Evolutionary conservation across 2,113 vertebrate species (phyloP).

Genomic region (Mobula hypostoma): DNA sequence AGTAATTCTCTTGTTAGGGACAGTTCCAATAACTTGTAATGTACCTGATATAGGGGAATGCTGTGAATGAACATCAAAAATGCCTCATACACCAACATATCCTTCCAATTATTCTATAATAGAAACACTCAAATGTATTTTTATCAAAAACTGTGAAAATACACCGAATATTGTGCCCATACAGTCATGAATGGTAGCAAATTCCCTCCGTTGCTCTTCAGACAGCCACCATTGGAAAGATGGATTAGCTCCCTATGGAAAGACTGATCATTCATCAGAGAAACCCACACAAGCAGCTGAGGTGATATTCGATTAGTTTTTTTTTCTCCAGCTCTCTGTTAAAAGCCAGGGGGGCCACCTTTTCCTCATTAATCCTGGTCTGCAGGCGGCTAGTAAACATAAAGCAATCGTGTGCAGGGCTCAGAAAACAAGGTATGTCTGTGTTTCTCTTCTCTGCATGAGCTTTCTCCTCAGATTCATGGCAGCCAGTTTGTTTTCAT

Average conservation of each 20-base stretch:
- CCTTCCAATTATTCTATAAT: neutral
- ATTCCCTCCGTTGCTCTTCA: neutral
- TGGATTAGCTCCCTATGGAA: conserved; percentile 2
- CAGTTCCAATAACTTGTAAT: neutral
- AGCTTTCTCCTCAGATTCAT: neutral
- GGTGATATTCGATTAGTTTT: neutral
- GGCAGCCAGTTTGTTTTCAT: conserved; percentile 4
- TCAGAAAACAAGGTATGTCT: neutral
- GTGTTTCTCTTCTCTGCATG: neutral
- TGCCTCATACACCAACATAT: neutral
- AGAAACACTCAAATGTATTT: neutral
- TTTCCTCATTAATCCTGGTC: conserved; percentile 14
- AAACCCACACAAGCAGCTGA: conserved; percentile 2
- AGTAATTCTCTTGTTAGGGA: neutral
- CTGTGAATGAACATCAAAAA: neutral
- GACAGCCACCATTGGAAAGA: neutral
- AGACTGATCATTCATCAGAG: neutral
- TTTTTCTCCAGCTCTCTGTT: neutral
- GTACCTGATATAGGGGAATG: neutral
- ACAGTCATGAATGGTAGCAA: neutral
- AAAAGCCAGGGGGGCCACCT: neutral
- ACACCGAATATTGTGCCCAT: conserved; percentile 2
- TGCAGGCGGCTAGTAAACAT: neutral
- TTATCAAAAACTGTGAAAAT: neutral
- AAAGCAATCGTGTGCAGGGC: neutral